Conservation (phyloP, 2,797 vertebrate species). For the Peromyscus nudipes region DNA sequence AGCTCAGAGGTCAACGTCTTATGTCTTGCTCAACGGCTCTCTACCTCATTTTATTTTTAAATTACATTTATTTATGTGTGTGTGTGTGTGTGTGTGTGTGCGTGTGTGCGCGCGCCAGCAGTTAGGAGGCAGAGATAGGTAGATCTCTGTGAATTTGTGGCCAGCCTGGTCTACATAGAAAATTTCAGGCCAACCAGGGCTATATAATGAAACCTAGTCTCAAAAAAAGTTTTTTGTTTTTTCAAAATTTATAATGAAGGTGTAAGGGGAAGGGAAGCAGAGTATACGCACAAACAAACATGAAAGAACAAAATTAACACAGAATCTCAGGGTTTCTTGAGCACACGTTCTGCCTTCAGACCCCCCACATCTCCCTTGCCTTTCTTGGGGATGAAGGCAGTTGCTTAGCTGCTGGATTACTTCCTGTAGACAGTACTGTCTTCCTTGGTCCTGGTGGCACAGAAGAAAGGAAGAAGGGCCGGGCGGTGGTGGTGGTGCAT, state of each 20-base stretch:
- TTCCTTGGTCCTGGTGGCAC: constrained; percentile 23
- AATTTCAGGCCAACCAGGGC: not conserved
- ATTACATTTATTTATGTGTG: too few species aligned
- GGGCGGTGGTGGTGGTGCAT: too few species aligned
- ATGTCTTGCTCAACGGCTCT: too few species aligned
- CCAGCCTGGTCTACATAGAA: not conserved
- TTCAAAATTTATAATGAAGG: not conserved
- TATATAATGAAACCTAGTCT: not conserved
- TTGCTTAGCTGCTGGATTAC: constrained; percentile 42
- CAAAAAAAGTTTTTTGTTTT: not conserved
- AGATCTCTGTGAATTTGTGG: not conserved
- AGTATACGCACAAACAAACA: not conserved
- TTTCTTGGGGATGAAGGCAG: constrained; percentile 33
- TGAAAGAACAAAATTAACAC: not conserved
- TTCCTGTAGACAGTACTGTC: not conserved
- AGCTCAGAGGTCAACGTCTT: too few species aligned
- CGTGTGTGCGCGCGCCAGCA: not conserved
- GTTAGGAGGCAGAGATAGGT: not conserved
- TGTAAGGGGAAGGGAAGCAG: not conserved
- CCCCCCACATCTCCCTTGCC: not conserved
- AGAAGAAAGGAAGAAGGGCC: not conserved
- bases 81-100: too few species aligned
- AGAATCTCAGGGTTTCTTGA: constrained; percentile 26
- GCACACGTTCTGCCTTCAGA: not conserved
- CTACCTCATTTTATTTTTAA: too few species aligned